Evolutionary conservation across 2,888 invertebrate genomes (phyloP), one percentile per base, ranked within the genome.

Genomic region (Drosophila aldrichi): DNA sequence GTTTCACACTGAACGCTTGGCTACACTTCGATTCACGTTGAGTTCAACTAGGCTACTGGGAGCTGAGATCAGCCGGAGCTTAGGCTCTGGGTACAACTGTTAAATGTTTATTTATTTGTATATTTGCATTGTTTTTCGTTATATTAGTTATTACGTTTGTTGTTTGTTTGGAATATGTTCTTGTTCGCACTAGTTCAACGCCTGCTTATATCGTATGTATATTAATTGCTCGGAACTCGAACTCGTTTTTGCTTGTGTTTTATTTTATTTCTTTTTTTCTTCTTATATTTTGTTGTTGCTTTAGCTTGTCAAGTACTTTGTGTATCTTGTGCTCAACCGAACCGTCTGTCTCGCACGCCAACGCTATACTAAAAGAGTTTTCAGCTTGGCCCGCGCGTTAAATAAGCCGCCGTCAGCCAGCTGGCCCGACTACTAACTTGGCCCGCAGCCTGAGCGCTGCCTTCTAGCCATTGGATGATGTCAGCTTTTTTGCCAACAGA

Each of bases 351-450:
- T 84, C 78, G 91, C 89, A 91, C 92, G 92, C 91, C 91, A 91
- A 91, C 91, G 92, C 92, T 91, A 87, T 90, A 91, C 91, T 91
- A 91, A 91, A 92, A 91, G 90, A 89, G 89, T 89, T 86, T 84
- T 52, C 58, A 65, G 80, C 76, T 77, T 74, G 72, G 75, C 51
- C 60, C 72, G 77, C 79, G 74, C 83, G 81, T 92, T 92, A 91
- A 91, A 91, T 91, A 91, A 89, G 84, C 86, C 79, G 48, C 66
- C 51, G 66, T 69, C 84, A 65, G 66, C 61, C 89, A 83, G 75
- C 88, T 89, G 85, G 87, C 84, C 58, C 52, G 70, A 36, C 58
- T 56, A 64, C 59, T 55, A 62, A 72, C 74, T 81, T 82, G 75
- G 79, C 69, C 64, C 58, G 70, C 62, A 54, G 52, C 74, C 74